These are phyloP conservation scores for Alitta virens DNA, from an alignment of 2,888 invertebrate genomes.

Conservation along the genomic window DNA sequence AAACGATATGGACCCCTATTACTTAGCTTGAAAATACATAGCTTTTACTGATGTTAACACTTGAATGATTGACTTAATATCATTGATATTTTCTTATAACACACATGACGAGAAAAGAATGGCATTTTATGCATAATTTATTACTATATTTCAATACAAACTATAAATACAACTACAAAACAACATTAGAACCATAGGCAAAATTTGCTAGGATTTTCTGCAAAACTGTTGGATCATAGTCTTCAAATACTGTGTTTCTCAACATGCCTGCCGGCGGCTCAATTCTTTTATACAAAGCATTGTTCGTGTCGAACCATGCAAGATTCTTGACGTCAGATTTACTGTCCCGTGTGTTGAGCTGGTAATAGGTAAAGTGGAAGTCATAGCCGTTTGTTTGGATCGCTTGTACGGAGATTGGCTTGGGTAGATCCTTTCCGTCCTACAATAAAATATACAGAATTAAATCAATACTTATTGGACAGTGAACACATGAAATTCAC, in stretches of 20 bases:
- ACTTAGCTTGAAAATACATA: no score
- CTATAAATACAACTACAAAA: no score
- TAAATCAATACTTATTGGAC: no score
- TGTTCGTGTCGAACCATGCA: conserved; percentile 66
- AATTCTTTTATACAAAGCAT: conserved; percentile 48
- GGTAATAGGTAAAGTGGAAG: conserved; percentile 80
- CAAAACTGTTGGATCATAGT: conserved; percentile 78
- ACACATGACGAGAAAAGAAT: no score
- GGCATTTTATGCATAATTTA: no score
- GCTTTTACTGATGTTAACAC: no score
- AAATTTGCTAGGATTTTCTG: conserved; percentile 78
- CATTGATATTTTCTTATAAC: no score
- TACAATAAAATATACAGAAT: conserved; percentile 41
- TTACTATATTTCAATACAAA: no score
- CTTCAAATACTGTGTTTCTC: conserved; percentile 68
- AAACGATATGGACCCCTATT: no score
- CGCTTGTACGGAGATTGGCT: conserved; percentile 79
- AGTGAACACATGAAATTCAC: no score
- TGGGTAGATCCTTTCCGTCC: conserved; percentile 60
- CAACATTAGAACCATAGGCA: conserved; percentile 31
- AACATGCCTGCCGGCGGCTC: conserved; percentile 69
- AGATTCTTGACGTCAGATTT: conserved; percentile 69
- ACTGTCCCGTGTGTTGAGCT: conserved; percentile 69
- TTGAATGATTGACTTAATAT: no score
- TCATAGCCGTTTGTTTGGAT: conserved; percentile 76